Base-by-base conservation (phyloP, 2,797 vertebrate genomes). In the Bradypodion ventrale region DNA sequence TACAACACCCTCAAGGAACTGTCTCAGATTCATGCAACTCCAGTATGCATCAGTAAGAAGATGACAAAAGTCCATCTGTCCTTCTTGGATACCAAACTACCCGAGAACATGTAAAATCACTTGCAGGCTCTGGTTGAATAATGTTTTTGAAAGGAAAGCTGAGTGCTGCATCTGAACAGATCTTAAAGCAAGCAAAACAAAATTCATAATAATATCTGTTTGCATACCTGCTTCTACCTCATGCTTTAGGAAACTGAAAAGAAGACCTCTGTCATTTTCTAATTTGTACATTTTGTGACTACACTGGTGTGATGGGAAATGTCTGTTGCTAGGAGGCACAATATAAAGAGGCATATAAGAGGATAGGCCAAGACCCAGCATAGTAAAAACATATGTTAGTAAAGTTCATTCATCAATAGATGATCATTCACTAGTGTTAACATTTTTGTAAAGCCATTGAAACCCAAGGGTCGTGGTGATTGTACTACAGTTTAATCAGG, bases 381-480 rank as follows among this genome's bases (percentile, higher is more conserved):
- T 37, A 44, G 23, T 0, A n/a, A 76, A 78, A 82, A 62, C 72
- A 90, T n/a, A 81, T 85, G 83, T 90, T 62, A 85, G 73, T 86
- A 88, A 88, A 91, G 87, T 87, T 91, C 3, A 13, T 63, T 92
- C 83, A 91, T 92, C 94, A 93, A 89, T 91, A 94, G 92, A 92
- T 92, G 91, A 94, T 93, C 90, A 88, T 82, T 72, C 90, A 87
- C 83, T 68, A 80, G 85, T 85, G 76, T 87, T 44, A 85, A 80
- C 89, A 91, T 85, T 83, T 85, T 70, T 87, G 83, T 83, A 84
- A 92, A 72, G 59, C 42, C n/a, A 44, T 75, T 69, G 37, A 68
- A 60, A 75, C 9, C 68, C 29, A 23, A 60, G 72, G 72, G 3
- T 21, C 37, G 40, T 23, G 42, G 9, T 42, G 68, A 70, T n/a